Percentiles rank a stretch among this genome's conserved stretches.
phyloP scores from a whole-genome alignment of 2,888 invertebrate genomes.

The Lissonota sp. region DNA sequence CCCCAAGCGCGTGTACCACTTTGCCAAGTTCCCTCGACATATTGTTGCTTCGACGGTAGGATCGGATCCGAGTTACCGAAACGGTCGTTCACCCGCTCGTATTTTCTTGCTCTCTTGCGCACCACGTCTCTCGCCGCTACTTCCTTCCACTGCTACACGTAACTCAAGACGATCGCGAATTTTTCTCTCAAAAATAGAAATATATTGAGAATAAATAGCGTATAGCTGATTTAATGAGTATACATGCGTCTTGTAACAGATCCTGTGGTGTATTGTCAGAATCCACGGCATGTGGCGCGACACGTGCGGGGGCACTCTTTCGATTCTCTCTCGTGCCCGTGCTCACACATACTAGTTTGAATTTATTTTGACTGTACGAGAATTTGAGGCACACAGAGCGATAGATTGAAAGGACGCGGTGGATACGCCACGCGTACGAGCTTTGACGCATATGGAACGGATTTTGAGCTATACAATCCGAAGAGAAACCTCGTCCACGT shows the following conservation, averaged over 20 bases:
- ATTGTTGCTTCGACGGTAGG: slow-evolving; percentile 20
- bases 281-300: slow-evolving; percentile 70
- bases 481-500: neutral
- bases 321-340: neutral
- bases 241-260: slow-evolving; percentile 49
- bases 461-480: no score
- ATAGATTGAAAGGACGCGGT: neutral
- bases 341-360: no score
- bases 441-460: neutral
- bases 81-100: slow-evolving; percentile 67
- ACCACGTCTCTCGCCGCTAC: slow-evolving; percentile 14
- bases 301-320: slow-evolving; percentile 72
- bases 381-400: no score
- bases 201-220: slow-evolving; percentile 36
- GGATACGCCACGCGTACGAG: neutral
- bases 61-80: slow-evolving; percentile 66
- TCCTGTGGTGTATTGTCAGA: slow-evolving; percentile 66
- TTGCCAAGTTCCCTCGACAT: slow-evolving; percentile 27
- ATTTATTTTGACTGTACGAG: no score
- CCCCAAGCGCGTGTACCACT: slow-evolving; percentile 26
- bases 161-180: slow-evolving; percentile 53
- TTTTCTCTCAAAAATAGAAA: slow-evolving; percentile 9
- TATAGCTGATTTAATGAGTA: slow-evolving; percentile 27
- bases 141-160: slow-evolving; percentile 38
- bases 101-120: slow-evolving; percentile 13